These are phyloP conservation scores for Aphis craccivora DNA, from an alignment of 1,140 invertebrate species.

Conservation along the genomic window DNA sequence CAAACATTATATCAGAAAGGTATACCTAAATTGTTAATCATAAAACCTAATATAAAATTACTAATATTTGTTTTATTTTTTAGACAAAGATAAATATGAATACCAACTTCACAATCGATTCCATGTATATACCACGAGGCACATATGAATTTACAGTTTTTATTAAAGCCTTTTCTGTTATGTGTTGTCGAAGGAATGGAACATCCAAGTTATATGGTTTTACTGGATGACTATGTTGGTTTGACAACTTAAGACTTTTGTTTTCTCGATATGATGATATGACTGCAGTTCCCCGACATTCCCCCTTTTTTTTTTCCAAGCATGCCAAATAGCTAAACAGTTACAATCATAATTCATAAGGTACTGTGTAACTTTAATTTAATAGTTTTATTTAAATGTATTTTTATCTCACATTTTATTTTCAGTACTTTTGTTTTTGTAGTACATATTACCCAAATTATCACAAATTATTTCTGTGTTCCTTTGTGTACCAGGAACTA, in stretches of 20 bases:
- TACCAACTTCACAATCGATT: neutral
- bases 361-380: too few species aligned
- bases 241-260: neutral
- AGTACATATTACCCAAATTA: neutral
- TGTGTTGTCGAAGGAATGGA: neutral
- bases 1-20: neutral
- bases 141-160: neutral
- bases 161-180: neutral
- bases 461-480: neutral
- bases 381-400: too few species aligned
- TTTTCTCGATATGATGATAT: neutral
- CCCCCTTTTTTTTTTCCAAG: too few species aligned
- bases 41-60: too few species aligned
- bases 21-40: neutral
- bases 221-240: neutral
- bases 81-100: too few species aligned
- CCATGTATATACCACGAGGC: neutral
- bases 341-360: too few species aligned
- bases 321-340: neutral
- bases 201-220: neutral
- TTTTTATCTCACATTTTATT: neutral
- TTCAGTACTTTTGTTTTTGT: neutral
- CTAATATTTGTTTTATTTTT: too few species aligned
- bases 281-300: neutral
- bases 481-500: neutral